Conservation (phyloP, 2,888 invertebrate genomes). For the Xanthorhoe designata region DNA sequence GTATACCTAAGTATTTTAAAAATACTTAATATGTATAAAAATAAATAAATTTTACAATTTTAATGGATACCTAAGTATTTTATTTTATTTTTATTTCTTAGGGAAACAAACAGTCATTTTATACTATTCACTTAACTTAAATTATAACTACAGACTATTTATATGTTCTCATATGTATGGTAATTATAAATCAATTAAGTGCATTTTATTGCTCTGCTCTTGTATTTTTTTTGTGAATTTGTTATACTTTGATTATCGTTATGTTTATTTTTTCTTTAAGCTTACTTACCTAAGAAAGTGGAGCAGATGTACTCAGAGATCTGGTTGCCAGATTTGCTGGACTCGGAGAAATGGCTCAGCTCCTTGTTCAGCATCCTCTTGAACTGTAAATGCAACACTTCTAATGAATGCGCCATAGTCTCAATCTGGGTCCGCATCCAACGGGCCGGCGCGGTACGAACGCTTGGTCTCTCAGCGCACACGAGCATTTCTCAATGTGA, state of each 20-base stretch:
- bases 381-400: slow-evolving; percentile 91
- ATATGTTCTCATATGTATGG: too few relatives aligned
- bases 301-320: slow-evolving; percentile 99
- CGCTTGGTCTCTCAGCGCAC: slow-evolving; percentile 76
- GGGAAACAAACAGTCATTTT: too few relatives aligned
- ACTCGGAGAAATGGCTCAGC: slow-evolving; percentile 99
- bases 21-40: too few relatives aligned
- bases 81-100: too few relatives aligned
- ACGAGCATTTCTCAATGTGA: slow-evolving; percentile 77
- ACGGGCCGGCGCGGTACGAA: slow-evolving; percentile 67
- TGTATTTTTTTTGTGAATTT: too few relatives aligned
- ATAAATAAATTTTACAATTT: too few relatives aligned
- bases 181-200: too few relatives aligned
- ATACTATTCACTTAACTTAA: too few relatives aligned
- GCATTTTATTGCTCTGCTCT: too few relatives aligned
- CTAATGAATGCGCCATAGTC: slow-evolving; percentile 77
- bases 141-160: too few relatives aligned
- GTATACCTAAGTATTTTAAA: background rate
- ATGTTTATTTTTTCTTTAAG: background rate
- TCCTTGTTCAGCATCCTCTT: slow-evolving; percentile 99
- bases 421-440: slow-evolving; percentile 72
- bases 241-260: background rate
- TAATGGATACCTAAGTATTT: too few relatives aligned
- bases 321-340: slow-evolving; percentile 99
- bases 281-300: slow-evolving; percentile 97